Evolutionary conservation across 2,797 vertebrate species (phyloP).

Genomic region (Tolypeutes matacus): DNA sequence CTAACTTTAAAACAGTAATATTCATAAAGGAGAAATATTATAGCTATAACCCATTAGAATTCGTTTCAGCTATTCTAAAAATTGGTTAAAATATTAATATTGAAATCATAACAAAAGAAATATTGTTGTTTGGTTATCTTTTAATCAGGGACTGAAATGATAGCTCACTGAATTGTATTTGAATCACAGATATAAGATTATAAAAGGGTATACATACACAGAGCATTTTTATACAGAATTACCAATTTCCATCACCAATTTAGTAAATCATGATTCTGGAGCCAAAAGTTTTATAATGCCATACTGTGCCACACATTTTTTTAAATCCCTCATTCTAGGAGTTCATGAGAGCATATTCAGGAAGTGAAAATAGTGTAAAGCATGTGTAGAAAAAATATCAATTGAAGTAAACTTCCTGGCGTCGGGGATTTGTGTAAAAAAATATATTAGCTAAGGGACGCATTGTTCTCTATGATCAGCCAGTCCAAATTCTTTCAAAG

Average conservation of each 20-base stretch:
- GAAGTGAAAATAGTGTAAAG: neutral
- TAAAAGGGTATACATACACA: neutral
- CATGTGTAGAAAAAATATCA: neutral
- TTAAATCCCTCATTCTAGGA: neutral
- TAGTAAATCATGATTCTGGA: slow-evolving; percentile 25
- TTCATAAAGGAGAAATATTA: neutral
- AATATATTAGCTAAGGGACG: neutral
- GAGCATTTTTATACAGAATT: neutral
- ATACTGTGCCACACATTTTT: neutral
- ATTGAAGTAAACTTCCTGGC: neutral
- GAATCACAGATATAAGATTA: neutral
- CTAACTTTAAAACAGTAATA: neutral
- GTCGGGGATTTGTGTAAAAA: slow-evolving; percentile 16
- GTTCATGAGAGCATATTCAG: neutral
- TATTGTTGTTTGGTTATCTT: neutral
- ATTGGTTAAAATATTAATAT: slow-evolving; percentile 34
- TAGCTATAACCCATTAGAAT: neutral
- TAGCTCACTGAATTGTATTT: neutral
- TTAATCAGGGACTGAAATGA: neutral
- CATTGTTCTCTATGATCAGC: neutral
- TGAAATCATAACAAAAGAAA: neutral
- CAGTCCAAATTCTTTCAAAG: neutral
- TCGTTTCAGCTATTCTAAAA: neutral
- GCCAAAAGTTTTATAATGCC: neutral
- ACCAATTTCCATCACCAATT: slow-evolving; percentile 21